phyloP scores from a whole-genome alignment of 2,888 invertebrate species.

The Asteroscopus sphinx region DNA sequence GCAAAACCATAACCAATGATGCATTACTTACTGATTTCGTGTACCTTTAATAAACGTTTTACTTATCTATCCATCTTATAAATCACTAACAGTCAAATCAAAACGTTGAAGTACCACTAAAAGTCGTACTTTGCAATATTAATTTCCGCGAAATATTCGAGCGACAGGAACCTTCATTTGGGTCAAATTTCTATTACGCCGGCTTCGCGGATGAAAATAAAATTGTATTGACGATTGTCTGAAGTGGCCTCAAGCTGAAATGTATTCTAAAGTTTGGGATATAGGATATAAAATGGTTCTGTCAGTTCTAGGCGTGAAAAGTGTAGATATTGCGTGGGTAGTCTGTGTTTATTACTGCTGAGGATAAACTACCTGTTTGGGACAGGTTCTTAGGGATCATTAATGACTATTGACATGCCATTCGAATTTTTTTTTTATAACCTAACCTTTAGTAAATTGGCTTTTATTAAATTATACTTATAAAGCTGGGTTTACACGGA shows the following conservation, averaged over 20 bases:
- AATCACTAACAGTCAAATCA: no score
- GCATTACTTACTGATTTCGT: no score
- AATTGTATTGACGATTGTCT: conserved; percentile 10
- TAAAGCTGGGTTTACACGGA: no score
- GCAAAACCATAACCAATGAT: no score
- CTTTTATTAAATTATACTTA: neutral
- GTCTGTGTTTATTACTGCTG: conserved; percentile 10
- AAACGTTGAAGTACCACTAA: neutral
- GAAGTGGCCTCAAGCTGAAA: conserved; percentile 4
- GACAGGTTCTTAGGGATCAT: neutral
- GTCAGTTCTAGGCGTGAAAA: neutral
- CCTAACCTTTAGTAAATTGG: no score
- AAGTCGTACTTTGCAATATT: conserved; percentile 2
- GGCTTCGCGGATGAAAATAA: conserved; percentile 14
- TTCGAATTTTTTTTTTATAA: neutral
- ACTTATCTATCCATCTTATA: no score
- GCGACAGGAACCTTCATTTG: conserved; percentile 3
- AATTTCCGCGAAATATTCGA: conserved; percentile 19
- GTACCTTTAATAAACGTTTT: no score
- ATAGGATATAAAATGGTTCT: conserved; percentile 2
- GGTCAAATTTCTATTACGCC: conserved; percentile 25
- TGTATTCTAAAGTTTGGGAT: neutral
- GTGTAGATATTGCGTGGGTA: conserved; percentile 2
- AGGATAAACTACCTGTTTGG: neutral
- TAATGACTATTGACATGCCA: neutral